Evolutionary conservation across 2,113 vertebrate species (phyloP).

Genomic region (Vombatus ursinus): DNA sequence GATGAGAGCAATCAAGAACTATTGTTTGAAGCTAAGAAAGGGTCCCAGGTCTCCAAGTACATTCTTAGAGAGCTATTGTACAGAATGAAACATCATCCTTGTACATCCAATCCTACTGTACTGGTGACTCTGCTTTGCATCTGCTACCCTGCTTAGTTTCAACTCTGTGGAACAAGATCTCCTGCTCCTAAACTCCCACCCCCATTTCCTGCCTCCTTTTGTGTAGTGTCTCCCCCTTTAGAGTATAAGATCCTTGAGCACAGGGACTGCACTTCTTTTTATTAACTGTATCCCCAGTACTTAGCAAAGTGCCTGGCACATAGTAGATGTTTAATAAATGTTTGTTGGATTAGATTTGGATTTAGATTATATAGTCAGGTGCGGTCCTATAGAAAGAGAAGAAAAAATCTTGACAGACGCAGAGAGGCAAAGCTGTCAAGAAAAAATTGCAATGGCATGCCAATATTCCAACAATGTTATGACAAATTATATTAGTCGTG

Average conservation of each 20-base stretch:
- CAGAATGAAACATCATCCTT: not conserved
- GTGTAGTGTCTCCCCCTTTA: not conserved
- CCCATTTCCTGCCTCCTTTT: not conserved
- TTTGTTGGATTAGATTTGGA: not conserved
- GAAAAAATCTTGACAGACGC: constrained; percentile 14
- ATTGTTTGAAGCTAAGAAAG: not conserved
- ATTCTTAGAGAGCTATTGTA: not conserved
- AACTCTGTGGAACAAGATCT: not conserved
- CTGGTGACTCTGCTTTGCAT: not conserved
- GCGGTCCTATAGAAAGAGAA: constrained; percentile 26
- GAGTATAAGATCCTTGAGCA: not conserved
- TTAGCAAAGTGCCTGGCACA: not conserved
- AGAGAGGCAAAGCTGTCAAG: constrained; percentile 3
- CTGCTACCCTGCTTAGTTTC: not conserved
- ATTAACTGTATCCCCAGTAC: not conserved
- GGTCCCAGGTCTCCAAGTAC: not conserved
- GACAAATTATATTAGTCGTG: not conserved
- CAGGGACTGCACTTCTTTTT: not conserved
- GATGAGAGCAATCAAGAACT: not conserved
- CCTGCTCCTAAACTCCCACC: not conserved
- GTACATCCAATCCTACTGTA: not conserved
- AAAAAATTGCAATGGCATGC: constrained; percentile 17
- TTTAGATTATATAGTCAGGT: constrained; percentile 28
- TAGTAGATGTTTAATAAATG: not conserved
- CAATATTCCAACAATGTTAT: not conserved